phyloP scores from a whole-genome alignment of 2,113 vertebrate genomes.

The Oncorhynchus gorbuscha region DNA sequence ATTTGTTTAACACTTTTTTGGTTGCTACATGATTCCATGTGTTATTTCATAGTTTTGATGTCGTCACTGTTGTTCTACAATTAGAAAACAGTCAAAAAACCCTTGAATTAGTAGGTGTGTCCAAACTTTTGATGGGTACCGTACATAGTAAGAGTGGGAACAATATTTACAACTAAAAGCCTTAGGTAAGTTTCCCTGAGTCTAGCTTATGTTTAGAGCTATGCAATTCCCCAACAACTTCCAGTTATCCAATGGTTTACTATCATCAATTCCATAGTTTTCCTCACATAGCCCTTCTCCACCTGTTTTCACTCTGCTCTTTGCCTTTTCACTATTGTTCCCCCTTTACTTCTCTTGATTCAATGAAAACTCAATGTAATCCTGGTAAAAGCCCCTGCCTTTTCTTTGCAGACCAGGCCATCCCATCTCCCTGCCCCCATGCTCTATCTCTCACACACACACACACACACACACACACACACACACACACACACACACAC shows the following conservation, averaged over 20 bases:
- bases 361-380: neutral
- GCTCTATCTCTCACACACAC: neutral
- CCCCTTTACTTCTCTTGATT: neutral
- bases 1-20: no score
- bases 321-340: neutral
- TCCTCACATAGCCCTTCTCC: neutral
- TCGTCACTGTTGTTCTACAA: no score
- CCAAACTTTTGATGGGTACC: no score
- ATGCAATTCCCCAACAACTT: neutral
- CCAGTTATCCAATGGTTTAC: neutral
- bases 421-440: conserved; percentile 1
- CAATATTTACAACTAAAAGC: neutral
- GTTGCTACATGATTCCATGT: no score
- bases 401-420: neutral
- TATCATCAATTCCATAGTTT: neutral
- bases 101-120: no score
- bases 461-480: no score
- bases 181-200: no score
- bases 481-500: no score
- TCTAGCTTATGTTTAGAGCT: neutral
- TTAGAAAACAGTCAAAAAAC: no score
- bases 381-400: neutral
- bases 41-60: no score
- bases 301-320: neutral
- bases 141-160: neutral